phyloP scores from a whole-genome alignment of 2,113 vertebrate species.

The Microcebus tavaratra region DNA sequence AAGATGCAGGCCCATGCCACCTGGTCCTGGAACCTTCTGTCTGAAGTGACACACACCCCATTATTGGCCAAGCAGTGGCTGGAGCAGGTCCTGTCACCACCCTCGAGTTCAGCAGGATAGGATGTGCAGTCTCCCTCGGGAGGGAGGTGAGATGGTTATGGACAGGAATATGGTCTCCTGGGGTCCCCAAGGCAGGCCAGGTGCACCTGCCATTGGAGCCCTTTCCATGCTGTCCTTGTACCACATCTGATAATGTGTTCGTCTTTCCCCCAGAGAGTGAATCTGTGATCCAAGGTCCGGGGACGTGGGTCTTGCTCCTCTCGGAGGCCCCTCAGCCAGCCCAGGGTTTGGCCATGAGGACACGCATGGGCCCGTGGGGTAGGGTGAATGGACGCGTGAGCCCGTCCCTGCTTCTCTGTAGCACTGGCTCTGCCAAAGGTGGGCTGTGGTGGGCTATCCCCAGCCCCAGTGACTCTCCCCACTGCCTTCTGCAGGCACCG shows the following conservation, averaged over 20 bases:
- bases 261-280: neutral
- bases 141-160: neutral
- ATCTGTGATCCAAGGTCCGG: neutral
- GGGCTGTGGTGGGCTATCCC: neutral
- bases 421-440: neutral
- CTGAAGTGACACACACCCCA: neutral
- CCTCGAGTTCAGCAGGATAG: neutral
- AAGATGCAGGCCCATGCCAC: rapidly evolving
- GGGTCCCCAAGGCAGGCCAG: neutral
- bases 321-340: rapidly evolving
- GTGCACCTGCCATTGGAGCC: neutral
- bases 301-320: neutral
- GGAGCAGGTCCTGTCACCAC: neutral
- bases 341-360: too few species aligned
- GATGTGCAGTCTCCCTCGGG: too few species aligned
- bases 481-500: conserved; percentile 86
- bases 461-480: neutral
- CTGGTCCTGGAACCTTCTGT: neutral
- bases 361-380: too few species aligned
- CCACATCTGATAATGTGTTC: neutral
- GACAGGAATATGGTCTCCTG: rapidly evolving
- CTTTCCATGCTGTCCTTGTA: neutral
- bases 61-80: neutral
- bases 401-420: rapidly evolving
- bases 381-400: rapidly evolving